These are phyloP conservation scores for Gymnocephalus cernua DNA, from an alignment of 2,113 vertebrate species.

Conservation along the genomic window DNA sequence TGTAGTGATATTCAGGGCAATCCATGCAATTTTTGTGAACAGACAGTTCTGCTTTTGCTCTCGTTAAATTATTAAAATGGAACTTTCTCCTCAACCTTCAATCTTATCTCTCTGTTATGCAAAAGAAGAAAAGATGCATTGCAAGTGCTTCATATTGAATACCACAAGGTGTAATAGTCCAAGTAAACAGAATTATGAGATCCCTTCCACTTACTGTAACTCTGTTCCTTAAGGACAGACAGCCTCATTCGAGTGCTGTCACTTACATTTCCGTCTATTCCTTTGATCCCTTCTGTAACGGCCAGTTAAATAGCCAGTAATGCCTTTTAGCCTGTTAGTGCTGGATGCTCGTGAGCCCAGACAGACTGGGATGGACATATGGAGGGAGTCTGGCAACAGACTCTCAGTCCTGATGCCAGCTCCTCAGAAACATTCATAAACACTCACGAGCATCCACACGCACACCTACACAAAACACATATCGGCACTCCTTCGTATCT, in stretches of 20 bases:
- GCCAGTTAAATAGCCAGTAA: slow-evolving; percentile 66
- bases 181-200: slow-evolving; percentile 27
- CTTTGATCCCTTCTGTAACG: slow-evolving; percentile 53
- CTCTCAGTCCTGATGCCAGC: slow-evolving; percentile 52
- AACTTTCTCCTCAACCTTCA: not conserved
- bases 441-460: slow-evolving; percentile 20
- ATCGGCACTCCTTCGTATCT: slow-evolving; percentile 1
- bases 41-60: not conserved
- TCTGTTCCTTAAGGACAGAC: slow-evolving; percentile 43
- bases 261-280: slow-evolving; percentile 33
- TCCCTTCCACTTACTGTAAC: slow-evolving; percentile 47
- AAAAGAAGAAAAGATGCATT: not conserved
- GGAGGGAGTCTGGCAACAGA: slow-evolving; percentile 74
- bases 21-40: no score
- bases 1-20: no score
- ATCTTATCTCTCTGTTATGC: not conserved
- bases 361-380: slow-evolving; percentile 78
- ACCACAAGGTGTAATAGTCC: not conserved
- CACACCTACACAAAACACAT: slow-evolving; percentile 44
- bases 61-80: not conserved
- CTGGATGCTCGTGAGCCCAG: slow-evolving; percentile 63
- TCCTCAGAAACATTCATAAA: slow-evolving; percentile 52
- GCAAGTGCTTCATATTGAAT: not conserved
- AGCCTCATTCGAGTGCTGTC: slow-evolving; percentile 44
- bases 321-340: slow-evolving; percentile 66